Evolutionary conservation across 2,797 vertebrate genomes (phyloP).

Genomic region (Gorsachius magnificus): DNA sequence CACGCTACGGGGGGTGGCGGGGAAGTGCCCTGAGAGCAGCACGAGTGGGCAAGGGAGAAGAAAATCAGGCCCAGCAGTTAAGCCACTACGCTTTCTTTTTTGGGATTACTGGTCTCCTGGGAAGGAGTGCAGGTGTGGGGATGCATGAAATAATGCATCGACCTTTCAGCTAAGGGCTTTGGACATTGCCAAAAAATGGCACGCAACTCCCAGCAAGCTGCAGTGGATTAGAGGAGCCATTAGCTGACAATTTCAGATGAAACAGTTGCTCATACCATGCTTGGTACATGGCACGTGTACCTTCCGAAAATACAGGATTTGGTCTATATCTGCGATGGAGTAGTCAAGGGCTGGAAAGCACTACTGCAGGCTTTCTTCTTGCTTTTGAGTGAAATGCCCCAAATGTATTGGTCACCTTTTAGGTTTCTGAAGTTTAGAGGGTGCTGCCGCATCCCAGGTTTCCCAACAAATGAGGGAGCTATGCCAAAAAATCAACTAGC

Average conservation of each 20-base stretch:
- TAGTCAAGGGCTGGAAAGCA: background rate
- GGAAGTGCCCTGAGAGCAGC: background rate
- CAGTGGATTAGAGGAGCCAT: slow-evolving; percentile 27
- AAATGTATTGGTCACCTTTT: background rate
- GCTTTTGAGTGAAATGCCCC: slow-evolving; percentile 26
- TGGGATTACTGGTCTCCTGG: slow-evolving; percentile 8
- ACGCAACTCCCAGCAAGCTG: slow-evolving; percentile 40
- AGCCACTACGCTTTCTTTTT: background rate
- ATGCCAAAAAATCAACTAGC: slow-evolving; percentile 29
- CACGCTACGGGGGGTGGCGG: rapidly evolving
- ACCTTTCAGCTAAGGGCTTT: slow-evolving; percentile 42
- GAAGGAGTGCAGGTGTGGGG: slow-evolving; percentile 36
- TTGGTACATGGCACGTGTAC: slow-evolving; percentile 48
- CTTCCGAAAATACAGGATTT: slow-evolving; percentile 76
- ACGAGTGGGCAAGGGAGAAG: background rate
- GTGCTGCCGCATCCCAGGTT: background rate
- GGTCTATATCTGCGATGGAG: slow-evolving; percentile 75
- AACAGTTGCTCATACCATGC: slow-evolving; percentile 43
- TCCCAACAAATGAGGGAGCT: slow-evolving; percentile 21
- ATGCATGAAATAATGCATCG: background rate
- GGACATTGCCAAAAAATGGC: slow-evolving; percentile 22
- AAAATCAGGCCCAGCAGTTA: background rate
- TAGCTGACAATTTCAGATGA: slow-evolving; percentile 49
- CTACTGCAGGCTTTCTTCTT: background rate
- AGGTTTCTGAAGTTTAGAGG: slow-evolving; percentile 2